Evolutionary conservation across 2,113 vertebrate species (phyloP).

Genomic region (Muntiacus muntjak): DNA sequence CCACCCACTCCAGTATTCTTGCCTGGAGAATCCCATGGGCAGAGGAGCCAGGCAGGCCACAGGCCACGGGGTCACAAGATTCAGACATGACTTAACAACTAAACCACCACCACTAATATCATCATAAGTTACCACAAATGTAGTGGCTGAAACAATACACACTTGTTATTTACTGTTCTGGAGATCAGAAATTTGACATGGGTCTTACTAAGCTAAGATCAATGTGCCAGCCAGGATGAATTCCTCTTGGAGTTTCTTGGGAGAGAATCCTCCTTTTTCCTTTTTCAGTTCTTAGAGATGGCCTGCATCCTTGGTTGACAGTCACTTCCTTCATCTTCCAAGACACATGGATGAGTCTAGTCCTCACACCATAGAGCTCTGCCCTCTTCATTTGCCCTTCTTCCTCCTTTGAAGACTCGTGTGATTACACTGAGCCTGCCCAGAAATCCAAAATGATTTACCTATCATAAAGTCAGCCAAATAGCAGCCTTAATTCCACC

Average conservation of each 20-base stretch:
- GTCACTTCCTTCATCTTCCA: background rate
- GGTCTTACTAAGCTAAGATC: background rate
- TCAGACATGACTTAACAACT: background rate
- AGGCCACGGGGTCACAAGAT: background rate
- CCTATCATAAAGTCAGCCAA: background rate
- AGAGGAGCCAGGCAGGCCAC: background rate
- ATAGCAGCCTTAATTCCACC: background rate
- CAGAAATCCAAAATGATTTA: background rate
- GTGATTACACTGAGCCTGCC: background rate
- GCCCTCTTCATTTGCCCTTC: background rate
- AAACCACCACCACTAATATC: background rate
- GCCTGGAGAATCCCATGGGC: fast-evolving
- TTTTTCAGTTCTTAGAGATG: background rate
- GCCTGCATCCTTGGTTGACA: background rate
- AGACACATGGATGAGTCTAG: background rate
- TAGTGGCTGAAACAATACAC: background rate
- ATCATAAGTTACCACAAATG: background rate
- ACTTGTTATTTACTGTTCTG: background rate
- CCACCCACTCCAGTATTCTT: background rate
- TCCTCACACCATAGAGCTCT: background rate
- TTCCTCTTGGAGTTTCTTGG: background rate
- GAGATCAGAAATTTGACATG: background rate
- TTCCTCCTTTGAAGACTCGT: background rate
- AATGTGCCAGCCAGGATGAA: background rate
- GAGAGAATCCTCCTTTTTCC: background rate